phyloP scores from a whole-genome alignment of 2,113 vertebrate species.

The Oenanthe oenanthe region DNA sequence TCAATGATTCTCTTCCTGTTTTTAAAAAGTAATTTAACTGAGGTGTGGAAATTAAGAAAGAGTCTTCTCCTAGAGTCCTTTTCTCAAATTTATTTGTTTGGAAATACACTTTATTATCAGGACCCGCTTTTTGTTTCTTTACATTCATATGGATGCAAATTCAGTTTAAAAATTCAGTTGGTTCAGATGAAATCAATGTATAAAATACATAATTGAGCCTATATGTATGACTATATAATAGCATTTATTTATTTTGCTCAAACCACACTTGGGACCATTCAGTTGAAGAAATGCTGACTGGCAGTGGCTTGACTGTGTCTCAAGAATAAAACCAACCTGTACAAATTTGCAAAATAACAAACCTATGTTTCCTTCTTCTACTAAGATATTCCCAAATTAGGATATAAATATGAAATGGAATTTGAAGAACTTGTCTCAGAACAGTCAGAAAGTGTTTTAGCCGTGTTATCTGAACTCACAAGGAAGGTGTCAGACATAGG shows the following conservation, averaged over 20 bases:
- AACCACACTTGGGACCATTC: neutral
- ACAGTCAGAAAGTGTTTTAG: neutral
- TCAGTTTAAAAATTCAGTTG: neutral
- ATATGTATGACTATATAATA: neutral
- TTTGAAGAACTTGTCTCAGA: neutral
- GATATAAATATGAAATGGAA: neutral
- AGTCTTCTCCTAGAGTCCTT: neutral
- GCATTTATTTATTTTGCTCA: neutral
- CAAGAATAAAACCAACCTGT: neutral
- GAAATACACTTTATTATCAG: neutral
- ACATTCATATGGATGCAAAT: neutral
- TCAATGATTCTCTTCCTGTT: neutral
- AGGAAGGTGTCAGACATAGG: neutral
- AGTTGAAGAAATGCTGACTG: neutral
- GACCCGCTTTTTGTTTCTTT: neutral
- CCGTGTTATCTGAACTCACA: neutral
- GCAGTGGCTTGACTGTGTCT: neutral
- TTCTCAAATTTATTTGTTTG: neutral
- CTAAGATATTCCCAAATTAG: neutral
- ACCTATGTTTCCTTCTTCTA: neutral
- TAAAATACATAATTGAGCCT: neutral
- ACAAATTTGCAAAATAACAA: neutral
- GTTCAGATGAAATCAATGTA: neutral
- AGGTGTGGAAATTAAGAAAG: neutral
- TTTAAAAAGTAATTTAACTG: neutral